Conservation (phyloP, 2,113 vertebrate species). For the Henicopernis longicauda region DNA sequence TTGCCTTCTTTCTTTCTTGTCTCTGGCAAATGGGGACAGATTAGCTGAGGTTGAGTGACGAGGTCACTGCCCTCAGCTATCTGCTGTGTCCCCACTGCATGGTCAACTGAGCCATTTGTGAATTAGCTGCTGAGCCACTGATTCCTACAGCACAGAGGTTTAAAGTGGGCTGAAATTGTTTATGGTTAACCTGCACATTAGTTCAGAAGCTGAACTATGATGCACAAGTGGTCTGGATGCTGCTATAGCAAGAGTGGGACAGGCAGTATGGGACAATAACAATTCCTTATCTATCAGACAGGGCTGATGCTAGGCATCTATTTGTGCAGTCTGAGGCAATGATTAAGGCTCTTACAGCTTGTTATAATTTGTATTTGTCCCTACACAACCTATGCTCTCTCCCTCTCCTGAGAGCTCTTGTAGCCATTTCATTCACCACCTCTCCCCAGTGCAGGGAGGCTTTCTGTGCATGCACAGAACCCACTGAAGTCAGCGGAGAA, state of each 20-base stretch:
- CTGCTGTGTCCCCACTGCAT: constrained; percentile 36
- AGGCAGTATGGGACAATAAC: background rate
- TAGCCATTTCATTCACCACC: background rate
- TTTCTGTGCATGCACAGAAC: background rate
- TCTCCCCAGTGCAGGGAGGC: background rate
- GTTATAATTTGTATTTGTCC: background rate
- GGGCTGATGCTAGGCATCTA: background rate
- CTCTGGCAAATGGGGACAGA: constrained; percentile 48
- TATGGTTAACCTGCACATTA: constrained; percentile 10
- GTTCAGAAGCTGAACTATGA: background rate
- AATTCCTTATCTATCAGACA: background rate
- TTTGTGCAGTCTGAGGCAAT: background rate
- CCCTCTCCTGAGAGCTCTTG: background rate
- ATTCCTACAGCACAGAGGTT: constrained; percentile 2
- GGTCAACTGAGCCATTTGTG: constrained; percentile 52
- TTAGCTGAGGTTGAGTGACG: constrained; percentile 46
- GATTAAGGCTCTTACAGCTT: background rate
- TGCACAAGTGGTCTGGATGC: background rate
- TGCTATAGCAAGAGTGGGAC: background rate
- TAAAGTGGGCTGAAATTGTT: constrained; percentile 37
- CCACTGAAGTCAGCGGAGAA: background rate
- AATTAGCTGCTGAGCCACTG: constrained; percentile 57
- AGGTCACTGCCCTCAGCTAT: constrained; percentile 54
- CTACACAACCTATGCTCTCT: background rate
- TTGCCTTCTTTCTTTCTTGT: background rate